Conservation (phyloP, 2,113 vertebrate species). For the Cebidichthys violaceus region DNA sequence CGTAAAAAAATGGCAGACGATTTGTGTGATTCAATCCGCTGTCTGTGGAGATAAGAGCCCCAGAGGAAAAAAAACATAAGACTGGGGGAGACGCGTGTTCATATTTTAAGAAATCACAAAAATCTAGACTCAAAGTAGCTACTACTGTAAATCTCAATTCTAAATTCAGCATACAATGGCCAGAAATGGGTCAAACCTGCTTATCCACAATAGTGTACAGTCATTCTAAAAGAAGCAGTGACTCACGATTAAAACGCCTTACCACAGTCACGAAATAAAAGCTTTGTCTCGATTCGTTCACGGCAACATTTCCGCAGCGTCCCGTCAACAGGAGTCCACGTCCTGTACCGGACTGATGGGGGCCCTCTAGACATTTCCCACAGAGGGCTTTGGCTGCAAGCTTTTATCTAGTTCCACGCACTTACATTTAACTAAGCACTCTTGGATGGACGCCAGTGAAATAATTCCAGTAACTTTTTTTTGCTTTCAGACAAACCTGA, state of each 20-base stretch:
- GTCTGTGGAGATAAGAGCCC: not conserved
- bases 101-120: not conserved
- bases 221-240: not conserved
- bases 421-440: not conserved
- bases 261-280: not conserved
- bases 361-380: not conserved
- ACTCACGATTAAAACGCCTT: not conserved
- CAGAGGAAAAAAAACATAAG: not conserved
- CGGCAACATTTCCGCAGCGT: not conserved
- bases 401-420: not conserved
- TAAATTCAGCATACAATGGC: not conserved
- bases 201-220: not conserved
- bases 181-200: not conserved
- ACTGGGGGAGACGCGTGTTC: not conserved
- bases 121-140: not conserved
- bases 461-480: not conserved
- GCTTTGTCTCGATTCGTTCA: not conserved
- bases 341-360: not conserved
- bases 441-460: not conserved
- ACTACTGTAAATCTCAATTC: not conserved
- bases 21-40: not conserved
- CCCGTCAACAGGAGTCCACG: not conserved
- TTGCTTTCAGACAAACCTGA: conserved; percentile 19
- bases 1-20: not conserved
- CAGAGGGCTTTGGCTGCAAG: not conserved